A percentile compares a stretch with the other conserved stretches of the same genome.
Conservation (phyloP, 1,140 invertebrate genomes). For the Rhyzopertha dominica region DNA sequence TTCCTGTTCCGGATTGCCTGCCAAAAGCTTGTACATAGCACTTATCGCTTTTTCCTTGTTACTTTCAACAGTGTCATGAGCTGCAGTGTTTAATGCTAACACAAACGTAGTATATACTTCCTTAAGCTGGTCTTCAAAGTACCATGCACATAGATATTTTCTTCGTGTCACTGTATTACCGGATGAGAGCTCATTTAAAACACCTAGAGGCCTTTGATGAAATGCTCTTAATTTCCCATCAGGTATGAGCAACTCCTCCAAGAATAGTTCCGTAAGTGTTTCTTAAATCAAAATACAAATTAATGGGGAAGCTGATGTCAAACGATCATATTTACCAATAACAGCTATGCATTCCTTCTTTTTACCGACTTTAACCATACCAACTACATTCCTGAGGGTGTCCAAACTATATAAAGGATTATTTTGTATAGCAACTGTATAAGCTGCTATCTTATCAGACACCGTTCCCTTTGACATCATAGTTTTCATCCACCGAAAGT, state of each 20-base stretch:
- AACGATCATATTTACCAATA: conserved; percentile 50
- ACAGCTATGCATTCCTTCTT: conserved; percentile 67
- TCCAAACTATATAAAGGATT: conserved; percentile 75
- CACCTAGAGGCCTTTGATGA: conserved; percentile 58
- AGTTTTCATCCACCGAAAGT: conserved; percentile 72
- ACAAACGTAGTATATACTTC: conserved; percentile 68
- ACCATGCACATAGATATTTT: conserved; percentile 59
- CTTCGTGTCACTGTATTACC: conserved; percentile 51
- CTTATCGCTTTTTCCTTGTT: conserved; percentile 79
- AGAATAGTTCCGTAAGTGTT: conserved; percentile 71
- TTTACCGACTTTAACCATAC: conserved; percentile 75
- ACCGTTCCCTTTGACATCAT: conserved; percentile 75
- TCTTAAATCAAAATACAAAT: conserved; percentile 49
- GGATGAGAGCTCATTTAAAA: conserved; percentile 49
- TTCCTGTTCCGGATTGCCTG: conserved; percentile 84
- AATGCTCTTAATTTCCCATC: conserved; percentile 69
- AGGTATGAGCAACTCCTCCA: conserved; percentile 68
- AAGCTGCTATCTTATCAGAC: conserved; percentile 81
- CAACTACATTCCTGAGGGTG: conserved; percentile 65
- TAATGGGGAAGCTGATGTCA: conserved; percentile 6
- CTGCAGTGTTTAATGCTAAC: conserved; percentile 55
- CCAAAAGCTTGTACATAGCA: conserved; percentile 73
- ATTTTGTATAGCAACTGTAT: conserved; percentile 77
- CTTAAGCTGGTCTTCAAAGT: conserved; percentile 82
- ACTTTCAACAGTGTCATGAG: conserved; percentile 66